Base-by-base conservation (phyloP, 1,140 invertebrate species). In the Mizuhopecten yessoensis region DNA sequence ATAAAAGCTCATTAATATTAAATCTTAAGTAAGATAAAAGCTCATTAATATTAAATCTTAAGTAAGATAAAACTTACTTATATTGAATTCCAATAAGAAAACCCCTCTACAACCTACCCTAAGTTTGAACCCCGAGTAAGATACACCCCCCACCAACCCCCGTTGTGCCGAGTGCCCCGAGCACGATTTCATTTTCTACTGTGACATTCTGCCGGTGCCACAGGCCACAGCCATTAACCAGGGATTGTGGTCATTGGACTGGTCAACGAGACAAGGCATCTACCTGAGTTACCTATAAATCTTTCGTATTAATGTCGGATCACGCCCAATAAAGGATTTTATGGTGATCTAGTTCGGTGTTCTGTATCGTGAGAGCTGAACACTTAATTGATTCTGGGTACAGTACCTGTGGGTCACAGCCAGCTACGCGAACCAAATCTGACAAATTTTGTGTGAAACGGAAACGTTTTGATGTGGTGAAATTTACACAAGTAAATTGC, bases 241-340 rank as follows among this genome's bases (percentile, higher is more conserved):
- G n/a, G n/a, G 23, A n/a, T 75, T 75, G 17, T 39, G 57, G 57
- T 9, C n/a, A 17, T 75, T 29, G 57, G 57, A 29, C 57, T n/a
- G 57, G 57, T 75, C 57, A 75, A 75, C 5, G 57, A 75, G 57
- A 75, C 57, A 17, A 75, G n/a, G 57, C 23, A 75, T 75, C 57
- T 75, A 75, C 57, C 57, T 75, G 57, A 75, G n/a, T 29, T 75
- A 75, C 57, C 57, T 75, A 75, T 75, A 75, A 75, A 75, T n/a
- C 57, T 29, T 75, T 75, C 57, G 23, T 75, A 29, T 75, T 75
- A 75, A 75, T n/a, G 57, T 75, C 57, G 11, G 57, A 29, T 75
- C 1, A 23, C 29, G 2, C 23, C 57, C 57, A 75, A 75, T 75
- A 75, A 75, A 75, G 57, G 23, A 29, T 75, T 75, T 75, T 75